Evolutionary conservation across 2,113 vertebrate genomes (phyloP), one percentile per base, ranked within the genome.

Genomic region (Hemibagrus wyckioides): DNA sequence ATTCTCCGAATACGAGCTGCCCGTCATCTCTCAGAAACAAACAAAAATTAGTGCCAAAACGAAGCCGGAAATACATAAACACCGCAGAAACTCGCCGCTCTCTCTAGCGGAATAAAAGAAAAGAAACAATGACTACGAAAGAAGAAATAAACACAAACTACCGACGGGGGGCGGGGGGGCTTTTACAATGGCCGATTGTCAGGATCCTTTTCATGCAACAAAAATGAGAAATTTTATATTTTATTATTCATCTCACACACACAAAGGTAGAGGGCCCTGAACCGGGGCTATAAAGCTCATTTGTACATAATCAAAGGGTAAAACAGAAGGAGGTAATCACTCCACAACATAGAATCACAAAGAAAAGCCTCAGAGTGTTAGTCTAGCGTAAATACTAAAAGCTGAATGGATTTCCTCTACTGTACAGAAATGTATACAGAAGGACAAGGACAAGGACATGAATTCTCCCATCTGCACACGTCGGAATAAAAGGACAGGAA

Each of bases 221-320:
- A 80, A 88, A 94, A 94, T 89, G 92, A 92, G 92, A 94, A 93
- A 94, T 73, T 95, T 94, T 92, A 91, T 91, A 93, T 92, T 48
- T 14, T 61, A 50, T 85, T 63, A 63, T 85, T 52, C 33, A 57
- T 75, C 23, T 11, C 65, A 36, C 44, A 73, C 92, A 92, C 94
- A 93, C 92, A 93, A 92, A 91, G 91, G 93, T 90, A 93, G 93
- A 91, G 93, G n/a, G 93, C 93, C 94, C 93, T 93, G 94, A 94
- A 95, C 94, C 94, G 92, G 92, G 93, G 90, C 93, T 94, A 94
- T 94, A 93, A 95, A 95, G 94, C 93, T 93, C 94, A 95, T 95
- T 94, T 94, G 92, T 94, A 94, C 93, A 94, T 95, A 94, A 94
- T 94, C 93, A 93, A 90, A 92, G 92, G 89, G 93, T 90, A 93